These are phyloP conservation scores for Stratiolaelaps scimitus DNA, from an alignment of 1,140 invertebrate genomes.

Conservation along the genomic window DNA sequence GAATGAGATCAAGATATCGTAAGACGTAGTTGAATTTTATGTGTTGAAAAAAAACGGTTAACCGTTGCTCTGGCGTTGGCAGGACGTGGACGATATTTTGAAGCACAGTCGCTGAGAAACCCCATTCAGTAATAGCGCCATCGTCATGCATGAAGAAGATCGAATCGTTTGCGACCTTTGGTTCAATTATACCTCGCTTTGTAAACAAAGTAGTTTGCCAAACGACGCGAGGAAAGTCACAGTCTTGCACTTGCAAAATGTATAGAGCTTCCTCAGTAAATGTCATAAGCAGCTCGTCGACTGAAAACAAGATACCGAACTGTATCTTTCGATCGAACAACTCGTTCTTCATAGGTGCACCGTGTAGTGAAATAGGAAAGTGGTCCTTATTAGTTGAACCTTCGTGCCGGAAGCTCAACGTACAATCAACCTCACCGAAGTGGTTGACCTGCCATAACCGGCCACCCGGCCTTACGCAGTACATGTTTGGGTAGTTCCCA, in stretches of 20 bases:
- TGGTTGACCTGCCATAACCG: background rate
- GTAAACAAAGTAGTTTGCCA: background rate
- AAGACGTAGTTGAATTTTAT: background rate
- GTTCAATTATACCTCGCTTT: background rate
- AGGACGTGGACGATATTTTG: background rate
- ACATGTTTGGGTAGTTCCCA: background rate
- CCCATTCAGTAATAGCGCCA: background rate
- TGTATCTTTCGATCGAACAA: slow-evolving; percentile 1
- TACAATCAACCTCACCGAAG: slow-evolving; percentile 21
- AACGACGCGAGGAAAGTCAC: slow-evolving; percentile 1
- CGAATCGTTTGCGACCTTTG: background rate
- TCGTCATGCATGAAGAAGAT: background rate
- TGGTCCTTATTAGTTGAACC: slow-evolving; percentile 11
- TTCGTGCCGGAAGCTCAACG: slow-evolving; percentile 7
- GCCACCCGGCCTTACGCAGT: slow-evolving; percentile 11
- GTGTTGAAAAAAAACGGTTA: background rate
- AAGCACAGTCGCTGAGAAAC: background rate
- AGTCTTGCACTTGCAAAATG: background rate
- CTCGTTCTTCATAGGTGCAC: background rate
- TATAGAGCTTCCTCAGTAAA: slow-evolving; percentile 14
- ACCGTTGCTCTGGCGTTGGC: background rate
- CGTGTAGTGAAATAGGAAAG: background rate
- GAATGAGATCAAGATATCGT: slow-evolving; percentile 4
- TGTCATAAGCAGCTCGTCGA: slow-evolving; percentile 4
- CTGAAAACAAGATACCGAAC: background rate